Conservation (phyloP, 1,140 invertebrate species). For the Stegodyphus dumicola region DNA sequence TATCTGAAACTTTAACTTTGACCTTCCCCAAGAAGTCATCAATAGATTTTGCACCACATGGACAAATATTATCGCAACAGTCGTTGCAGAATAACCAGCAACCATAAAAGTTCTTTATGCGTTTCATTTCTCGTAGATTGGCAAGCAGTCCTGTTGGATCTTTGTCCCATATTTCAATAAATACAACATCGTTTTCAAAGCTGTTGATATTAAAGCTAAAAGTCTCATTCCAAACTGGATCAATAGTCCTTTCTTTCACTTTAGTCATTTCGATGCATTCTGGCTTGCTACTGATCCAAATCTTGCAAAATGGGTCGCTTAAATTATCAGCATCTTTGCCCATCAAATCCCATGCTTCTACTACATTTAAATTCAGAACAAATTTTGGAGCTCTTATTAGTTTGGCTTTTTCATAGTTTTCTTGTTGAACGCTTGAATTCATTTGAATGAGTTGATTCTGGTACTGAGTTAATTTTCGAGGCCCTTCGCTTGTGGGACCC, state of each 20-base stretch:
- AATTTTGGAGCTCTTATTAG: background rate
- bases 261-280: background rate
- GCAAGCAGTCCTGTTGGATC: slow-evolving; percentile 8
- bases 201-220: slow-evolving; percentile 9
- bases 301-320: slow-evolving; percentile 37
- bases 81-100: slow-evolving; percentile 17
- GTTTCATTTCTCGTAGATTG: slow-evolving; percentile 10
- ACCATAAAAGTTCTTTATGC: slow-evolving; percentile 1
- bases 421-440: background rate
- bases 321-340: slow-evolving; percentile 11
- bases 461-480: background rate
- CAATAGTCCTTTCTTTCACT: slow-evolving; percentile 17
- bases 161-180: slow-evolving; percentile 32
- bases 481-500: slow-evolving; percentile 12
- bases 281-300: slow-evolving; percentile 21
- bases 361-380: slow-evolving; percentile 16
- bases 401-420: slow-evolving; percentile 12
- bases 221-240: slow-evolving; percentile 31
- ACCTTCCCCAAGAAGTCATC: slow-evolving; percentile 38
- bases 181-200: slow-evolving; percentile 8
- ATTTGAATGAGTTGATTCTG: slow-evolving; percentile 25
- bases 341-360: slow-evolving; percentile 11
- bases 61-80: background rate
- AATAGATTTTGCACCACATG: background rate
- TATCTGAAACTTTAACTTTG: slow-evolving; percentile 9